Evolutionary conservation across 2,888 invertebrate species (phyloP).

Genomic region (Orthonychiurus folsomi): DNA sequence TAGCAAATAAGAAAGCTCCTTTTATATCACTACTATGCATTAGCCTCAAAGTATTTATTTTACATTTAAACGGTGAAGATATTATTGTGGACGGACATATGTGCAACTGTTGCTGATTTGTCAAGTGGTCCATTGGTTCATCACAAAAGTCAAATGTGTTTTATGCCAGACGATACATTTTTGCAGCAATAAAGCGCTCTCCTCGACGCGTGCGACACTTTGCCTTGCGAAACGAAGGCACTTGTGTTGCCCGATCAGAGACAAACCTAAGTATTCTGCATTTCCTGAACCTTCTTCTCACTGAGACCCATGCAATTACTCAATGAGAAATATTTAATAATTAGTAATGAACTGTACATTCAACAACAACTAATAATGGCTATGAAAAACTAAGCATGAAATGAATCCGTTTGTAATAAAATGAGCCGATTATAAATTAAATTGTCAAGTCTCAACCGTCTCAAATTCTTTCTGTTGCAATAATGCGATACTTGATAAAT

Average conservation of each 20-base stretch:
- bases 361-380: not conserved
- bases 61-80: not conserved
- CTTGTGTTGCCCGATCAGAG: not conserved
- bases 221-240: not conserved
- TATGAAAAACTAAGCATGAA: not conserved
- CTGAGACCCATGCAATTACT: not conserved
- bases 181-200: not conserved
- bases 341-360: not conserved
- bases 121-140: not conserved
- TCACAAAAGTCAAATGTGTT: conserved; percentile 1
- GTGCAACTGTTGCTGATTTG: not conserved
- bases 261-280: not conserved
- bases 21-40: not conserved
- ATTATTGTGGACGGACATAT: not conserved
- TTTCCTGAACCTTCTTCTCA: not conserved
- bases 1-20: not conserved
- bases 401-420: conserved; percentile 1
- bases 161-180: not conserved
- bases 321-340: not conserved
- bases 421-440: not conserved
- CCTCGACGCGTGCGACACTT: not conserved
- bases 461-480: too few species aligned
- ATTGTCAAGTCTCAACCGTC: not conserved
- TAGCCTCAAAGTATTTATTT: conserved; percentile 1
- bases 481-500: too few species aligned